These are phyloP conservation scores for Brachionus angularis DNA, from an alignment of 1,140 invertebrate species.

Conservation along the genomic window DNA sequence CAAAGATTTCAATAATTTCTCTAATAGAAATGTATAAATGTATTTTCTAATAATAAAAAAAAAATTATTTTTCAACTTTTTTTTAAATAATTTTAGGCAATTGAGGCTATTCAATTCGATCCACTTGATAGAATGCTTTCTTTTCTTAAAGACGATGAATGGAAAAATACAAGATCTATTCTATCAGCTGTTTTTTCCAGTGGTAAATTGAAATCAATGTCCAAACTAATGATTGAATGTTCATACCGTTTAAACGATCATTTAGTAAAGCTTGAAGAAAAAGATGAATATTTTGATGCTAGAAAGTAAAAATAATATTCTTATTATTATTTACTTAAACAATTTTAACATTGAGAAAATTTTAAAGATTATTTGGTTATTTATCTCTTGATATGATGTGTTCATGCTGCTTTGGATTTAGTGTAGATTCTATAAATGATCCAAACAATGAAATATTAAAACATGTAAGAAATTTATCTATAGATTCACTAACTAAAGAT, in stretches of 20 bases:
- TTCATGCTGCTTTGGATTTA: conserved; percentile 31
- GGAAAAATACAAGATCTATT: too few relatives aligned
- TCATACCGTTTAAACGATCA: conserved; percentile 9
- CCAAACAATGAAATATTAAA: conserved; percentile 10
- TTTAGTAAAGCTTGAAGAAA: not conserved
- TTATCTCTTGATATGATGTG: conserved; percentile 20
- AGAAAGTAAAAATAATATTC: not conserved
- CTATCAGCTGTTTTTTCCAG: too few relatives aligned
- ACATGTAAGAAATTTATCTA: not conserved
- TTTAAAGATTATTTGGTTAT: not conserved
- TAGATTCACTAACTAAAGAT: not conserved
- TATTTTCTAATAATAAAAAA: too few relatives aligned
- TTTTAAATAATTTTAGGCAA: too few relatives aligned
- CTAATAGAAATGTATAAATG: too few relatives aligned
- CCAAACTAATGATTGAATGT: conserved; percentile 32
- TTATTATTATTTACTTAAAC: not conserved
- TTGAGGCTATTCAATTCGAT: too few relatives aligned
- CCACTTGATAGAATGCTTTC: too few relatives aligned
- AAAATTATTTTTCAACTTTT: too few relatives aligned
- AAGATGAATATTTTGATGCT: not conserved
- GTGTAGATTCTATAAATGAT: conserved; percentile 12
- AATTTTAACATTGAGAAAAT: not conserved
- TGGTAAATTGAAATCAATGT: conserved; percentile 33
- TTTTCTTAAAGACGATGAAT: too few relatives aligned
- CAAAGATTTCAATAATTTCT: too few relatives aligned